Evolutionary conservation across 2,888 invertebrate genomes (phyloP).

Genomic region (Steinernema hermaphroditum): DNA sequence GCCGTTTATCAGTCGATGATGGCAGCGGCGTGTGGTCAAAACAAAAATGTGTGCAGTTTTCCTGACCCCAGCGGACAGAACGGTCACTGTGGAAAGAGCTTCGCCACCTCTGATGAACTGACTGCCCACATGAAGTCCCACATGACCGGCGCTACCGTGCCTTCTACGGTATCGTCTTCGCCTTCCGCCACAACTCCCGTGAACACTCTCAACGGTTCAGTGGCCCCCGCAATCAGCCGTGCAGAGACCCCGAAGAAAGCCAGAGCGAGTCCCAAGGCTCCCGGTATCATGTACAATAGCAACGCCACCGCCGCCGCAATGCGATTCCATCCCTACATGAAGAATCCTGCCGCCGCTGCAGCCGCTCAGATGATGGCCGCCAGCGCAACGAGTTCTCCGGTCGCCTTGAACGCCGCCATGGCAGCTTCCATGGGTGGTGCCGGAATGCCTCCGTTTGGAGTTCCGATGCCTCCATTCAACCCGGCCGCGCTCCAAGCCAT

Average conservation of each 20-base stretch:
- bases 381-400: neutral
- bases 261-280: conserved; percentile 13
- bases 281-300: neutral
- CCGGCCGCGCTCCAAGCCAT: conserved; percentile 16
- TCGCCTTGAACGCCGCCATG: conserved; percentile 16
- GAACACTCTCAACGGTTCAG: neutral
- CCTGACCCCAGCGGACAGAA: conserved; percentile 2
- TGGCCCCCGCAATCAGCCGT: neutral
- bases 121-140: conserved; percentile 25
- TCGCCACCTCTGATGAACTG: conserved; percentile 16
- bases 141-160: neutral
- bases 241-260: conserved; percentile 16
- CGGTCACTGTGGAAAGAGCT: conserved; percentile 27
- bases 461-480: conserved; percentile 23
- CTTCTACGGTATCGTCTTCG: neutral
- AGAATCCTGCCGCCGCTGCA: conserved; percentile 24
- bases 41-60: conserved; percentile 19
- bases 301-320: conserved; percentile 23
- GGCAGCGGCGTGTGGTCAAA: conserved; percentile 25
- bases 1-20: conserved; percentile 27
- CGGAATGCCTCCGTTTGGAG: conserved; percentile 3
- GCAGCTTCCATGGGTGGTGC: conserved; percentile 14
- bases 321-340: conserved; percentile 24
- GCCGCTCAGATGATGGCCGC: conserved; percentile 24
- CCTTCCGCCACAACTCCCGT: conserved; percentile 1